Base-by-base conservation (phyloP, 1,140 invertebrate species). In the Lutraria rhynchaena region DNA sequence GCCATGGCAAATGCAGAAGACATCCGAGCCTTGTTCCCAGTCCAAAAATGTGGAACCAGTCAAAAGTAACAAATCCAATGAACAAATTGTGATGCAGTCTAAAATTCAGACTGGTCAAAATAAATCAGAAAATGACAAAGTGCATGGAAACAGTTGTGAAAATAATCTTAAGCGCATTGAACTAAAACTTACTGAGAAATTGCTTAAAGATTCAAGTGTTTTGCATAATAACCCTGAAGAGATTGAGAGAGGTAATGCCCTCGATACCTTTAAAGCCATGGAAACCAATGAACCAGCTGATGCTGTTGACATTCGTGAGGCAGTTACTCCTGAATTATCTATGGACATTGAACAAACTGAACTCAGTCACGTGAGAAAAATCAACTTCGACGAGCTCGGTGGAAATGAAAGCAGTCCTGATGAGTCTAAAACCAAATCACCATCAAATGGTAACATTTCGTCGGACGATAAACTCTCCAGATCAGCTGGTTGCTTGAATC, bases 331-430 rank as follows among this genome's bases (percentile, higher is more conserved):
- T 15, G 60, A 67, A 7, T 29, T 9, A 27, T 29, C 19, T 51
- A 80, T 80, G 76, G 76, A 80, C 15, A 70, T 53, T 0, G 76
- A 70, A 5, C 41, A 57, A 31, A 46, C 29, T 13, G 65, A 80
- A 33, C n/a, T 24, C 1, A 63, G 44, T 58, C 76, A 80, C 41
- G 76, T 80, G 13, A 35, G 63, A 46, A 80, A 70, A 44, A 60
- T 80, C 13, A 41, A 70, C 55, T 80, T 80, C 70, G 76, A 80
- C 31, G 49, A 57, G 33, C 27, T 67, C 24, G 44, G 41, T 29
- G 41, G 37, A 51, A 37, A 67, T 13, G 1, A 49, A 3, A 44
- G 15, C n/a, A 35, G 33, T 35, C 29, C 9, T 29, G 7, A 22
- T 3, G 24, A 57, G 1, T 13, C n/a, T 37, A 22, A 63, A 7